Evolutionary conservation across 2,888 invertebrate species (phyloP).

Genomic region (Hemithea aestivaria): DNA sequence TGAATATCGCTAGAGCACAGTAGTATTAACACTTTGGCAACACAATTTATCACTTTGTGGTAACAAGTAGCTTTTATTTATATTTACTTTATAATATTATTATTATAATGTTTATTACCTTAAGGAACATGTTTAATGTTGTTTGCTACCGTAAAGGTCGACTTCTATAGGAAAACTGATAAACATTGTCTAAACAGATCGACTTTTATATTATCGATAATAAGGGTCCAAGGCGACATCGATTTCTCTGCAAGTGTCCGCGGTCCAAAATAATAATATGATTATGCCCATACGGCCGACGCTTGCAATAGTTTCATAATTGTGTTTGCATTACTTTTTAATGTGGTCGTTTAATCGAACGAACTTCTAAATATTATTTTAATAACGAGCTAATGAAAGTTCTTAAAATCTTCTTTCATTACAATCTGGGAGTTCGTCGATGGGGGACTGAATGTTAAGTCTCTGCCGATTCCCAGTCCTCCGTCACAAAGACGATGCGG

Average conservation of each 20-base stretch:
- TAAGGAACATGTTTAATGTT: constrained; percentile 16
- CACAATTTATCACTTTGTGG: too few species aligned
- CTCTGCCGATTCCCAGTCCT: too few species aligned
- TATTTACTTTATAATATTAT: neutral
- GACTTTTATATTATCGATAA: constrained; percentile 21
- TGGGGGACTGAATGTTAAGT: too few species aligned
- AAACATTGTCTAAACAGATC: constrained; percentile 13
- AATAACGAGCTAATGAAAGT: too few species aligned
- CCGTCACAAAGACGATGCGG: too few species aligned
- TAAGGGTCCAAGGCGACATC: constrained; percentile 20
- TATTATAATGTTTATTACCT: constrained; percentile 9
- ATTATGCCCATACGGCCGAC: constrained; percentile 11
- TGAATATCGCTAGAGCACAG: too few species aligned
- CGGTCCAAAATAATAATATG: constrained; percentile 8
- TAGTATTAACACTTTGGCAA: too few species aligned
- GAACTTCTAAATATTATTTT: too few species aligned
- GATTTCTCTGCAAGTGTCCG: constrained; percentile 17
- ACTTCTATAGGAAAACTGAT: constrained; percentile 13
- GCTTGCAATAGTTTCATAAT: constrained; percentile 16
- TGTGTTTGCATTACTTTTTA: constrained; percentile 5
- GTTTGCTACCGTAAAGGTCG: constrained; percentile 1
- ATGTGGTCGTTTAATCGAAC: too few species aligned
- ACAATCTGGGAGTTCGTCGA: too few species aligned
- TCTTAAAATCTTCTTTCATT: too few species aligned
- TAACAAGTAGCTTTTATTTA: too few species aligned